Percentiles rank a stretch among this genome's conserved stretches.
phyloP scores from a whole-genome alignment of 1,140 invertebrate species.

The Sarcophaga bullata region DNA sequence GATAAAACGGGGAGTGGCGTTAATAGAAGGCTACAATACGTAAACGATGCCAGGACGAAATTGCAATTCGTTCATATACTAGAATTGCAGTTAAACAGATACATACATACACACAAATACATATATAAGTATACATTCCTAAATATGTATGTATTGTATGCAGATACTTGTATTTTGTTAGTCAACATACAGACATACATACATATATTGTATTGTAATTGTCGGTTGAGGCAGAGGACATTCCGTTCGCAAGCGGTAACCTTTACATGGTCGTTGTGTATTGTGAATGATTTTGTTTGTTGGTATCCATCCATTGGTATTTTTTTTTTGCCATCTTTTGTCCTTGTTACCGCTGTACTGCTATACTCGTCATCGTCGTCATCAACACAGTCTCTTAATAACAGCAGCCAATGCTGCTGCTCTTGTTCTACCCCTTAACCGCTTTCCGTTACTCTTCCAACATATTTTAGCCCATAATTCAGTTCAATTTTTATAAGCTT shows the following conservation, averaged over 20 bases:
- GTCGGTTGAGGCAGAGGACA: constrained; percentile 35
- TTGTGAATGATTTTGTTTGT: constrained; percentile 13
- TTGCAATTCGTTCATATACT: not conserved
- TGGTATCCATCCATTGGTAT: not conserved
- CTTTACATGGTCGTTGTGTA: constrained; percentile 33
- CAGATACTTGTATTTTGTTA: not conserved
- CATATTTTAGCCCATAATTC: not conserved
- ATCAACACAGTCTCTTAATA: not conserved
- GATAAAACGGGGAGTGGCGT: constrained; percentile 14
- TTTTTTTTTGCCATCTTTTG: not conserved
- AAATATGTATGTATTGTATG: not conserved
- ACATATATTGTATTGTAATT: constrained; percentile 2
- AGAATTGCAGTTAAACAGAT: no score
- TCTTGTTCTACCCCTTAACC: no score
- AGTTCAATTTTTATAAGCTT: constrained; percentile 32
- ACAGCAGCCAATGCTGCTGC: not conserved
- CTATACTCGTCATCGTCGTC: not conserved
- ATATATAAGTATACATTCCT: no score
- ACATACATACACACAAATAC: no score
- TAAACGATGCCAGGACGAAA: not conserved
- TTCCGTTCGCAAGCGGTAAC: constrained; percentile 40
- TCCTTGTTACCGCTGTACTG: not conserved
- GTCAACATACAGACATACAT: not conserved
- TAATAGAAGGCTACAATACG: not conserved
- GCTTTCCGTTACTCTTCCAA: not conserved